Percentiles rank a stretch among this genome's conserved stretches.
Evolutionary conservation across 2,797 vertebrate species (phyloP).

Genomic region (Gymnodraco acuticeps): DNA sequence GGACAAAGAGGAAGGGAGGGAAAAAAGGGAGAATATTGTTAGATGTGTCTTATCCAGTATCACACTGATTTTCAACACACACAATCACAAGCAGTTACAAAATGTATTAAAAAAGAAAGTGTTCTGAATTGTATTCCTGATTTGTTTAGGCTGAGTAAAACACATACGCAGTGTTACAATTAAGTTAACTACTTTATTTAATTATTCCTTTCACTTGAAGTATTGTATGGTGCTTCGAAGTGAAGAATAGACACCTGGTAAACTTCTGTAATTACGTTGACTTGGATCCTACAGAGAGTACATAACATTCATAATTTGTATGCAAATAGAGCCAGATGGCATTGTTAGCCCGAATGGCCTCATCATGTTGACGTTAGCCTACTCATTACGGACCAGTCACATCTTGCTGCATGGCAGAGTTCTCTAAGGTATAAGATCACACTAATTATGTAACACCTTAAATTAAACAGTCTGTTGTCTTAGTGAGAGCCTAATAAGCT

Average conservation of each 20-base stretch:
- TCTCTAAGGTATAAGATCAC: conserved; percentile 13
- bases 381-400: conserved; percentile 38
- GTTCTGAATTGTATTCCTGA: not conserved
- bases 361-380: conserved; percentile 45
- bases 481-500: conserved; percentile 13
- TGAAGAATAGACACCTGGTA: not conserved
- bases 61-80: not conserved
- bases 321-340: conserved; percentile 55
- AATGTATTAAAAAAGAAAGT: not conserved
- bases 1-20: not conserved
- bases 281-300: conserved; percentile 4
- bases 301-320: conserved; percentile 33
- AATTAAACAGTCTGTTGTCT: conserved; percentile 16
- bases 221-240: not conserved
- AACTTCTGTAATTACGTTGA: conserved; percentile 4
- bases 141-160: not conserved
- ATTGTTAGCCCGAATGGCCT: conserved; percentile 36
- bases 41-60: not conserved
- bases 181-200: too few species aligned
- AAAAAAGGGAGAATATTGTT: conserved; percentile 16
- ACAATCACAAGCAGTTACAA: not conserved
- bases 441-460: conserved; percentile 20
- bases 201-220: too few species aligned
- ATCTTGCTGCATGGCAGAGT: conserved; percentile 10
- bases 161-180: not conserved